Evolutionary conservation across 2,797 vertebrate genomes (phyloP), one percentile per base, ranked within the genome.

Genomic region (Antennarius maculatus): DNA sequence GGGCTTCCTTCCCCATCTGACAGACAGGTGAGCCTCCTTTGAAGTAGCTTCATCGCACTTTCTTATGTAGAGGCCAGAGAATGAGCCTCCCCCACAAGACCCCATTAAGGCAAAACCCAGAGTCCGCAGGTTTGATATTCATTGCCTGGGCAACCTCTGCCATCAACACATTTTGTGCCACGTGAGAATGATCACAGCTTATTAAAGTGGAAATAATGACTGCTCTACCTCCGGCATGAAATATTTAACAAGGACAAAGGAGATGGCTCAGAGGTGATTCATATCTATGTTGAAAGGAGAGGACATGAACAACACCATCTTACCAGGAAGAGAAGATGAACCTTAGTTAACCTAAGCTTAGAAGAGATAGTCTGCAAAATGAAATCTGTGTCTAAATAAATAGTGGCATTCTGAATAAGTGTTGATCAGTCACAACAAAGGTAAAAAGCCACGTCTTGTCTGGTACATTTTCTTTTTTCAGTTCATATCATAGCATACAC

Each of bases 161-260:
- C 89, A 86, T 90, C 87, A 87, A 91, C 83, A 82, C 85, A 86
- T 89, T 89, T 88, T 77, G 83, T 71, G 80, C 88, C 89, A 87
- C 70, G 85, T 92, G 91, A 92, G 91, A 92, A 89, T 89, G 89
- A 91, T 92, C 88, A 89, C 81, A 85, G 86, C 89, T 92, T 92
- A 91, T 91, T 88, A 90, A 84, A 91, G 88, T 86, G 88, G 89
- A 91, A 90, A 88, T 91, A 91, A 93, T 92, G 91, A 91, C 91
- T 90, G 89, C 83, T 86, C 85, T 91, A 90, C 89, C 91, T 88
- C 90, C 79, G 71, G 80, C 86, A 88, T 92, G 87, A 94, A 92
- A 92, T 90, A 93, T 93, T 93, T 91, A 92, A 91, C 90, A 92
- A 93, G 92, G 91, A 91, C 92, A 93, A 90, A 91, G 87, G 87